Percentiles rank a stretch among this genome's conserved stretches.
Evolutionary conservation across 2,797 vertebrate species (phyloP).

Genomic region (Threskiornis aethiopicus): DNA sequence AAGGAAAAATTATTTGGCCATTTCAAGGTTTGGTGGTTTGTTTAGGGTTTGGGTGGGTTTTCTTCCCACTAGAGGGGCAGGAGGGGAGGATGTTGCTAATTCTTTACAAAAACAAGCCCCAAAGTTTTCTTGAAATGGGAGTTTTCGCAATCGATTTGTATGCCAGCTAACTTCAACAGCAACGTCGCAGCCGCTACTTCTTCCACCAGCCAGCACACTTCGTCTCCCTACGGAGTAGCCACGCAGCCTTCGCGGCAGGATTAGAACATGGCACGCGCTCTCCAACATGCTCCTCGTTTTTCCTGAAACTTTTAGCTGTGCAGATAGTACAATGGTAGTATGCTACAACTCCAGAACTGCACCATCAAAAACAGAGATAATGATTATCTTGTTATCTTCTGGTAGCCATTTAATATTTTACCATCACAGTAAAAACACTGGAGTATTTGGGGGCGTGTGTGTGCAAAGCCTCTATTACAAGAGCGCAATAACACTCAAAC

Average conservation of each 20-base stretch:
- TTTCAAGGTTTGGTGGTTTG: not conserved
- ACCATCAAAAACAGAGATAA: not conserved
- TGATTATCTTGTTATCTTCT: not conserved
- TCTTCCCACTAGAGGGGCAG: not conserved
- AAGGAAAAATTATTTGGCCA: not conserved
- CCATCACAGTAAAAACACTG: not conserved
- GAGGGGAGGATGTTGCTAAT: not conserved
- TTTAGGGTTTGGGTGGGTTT: not conserved
- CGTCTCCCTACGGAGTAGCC: accelerated
- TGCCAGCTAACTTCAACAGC: not conserved
- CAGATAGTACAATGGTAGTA: not conserved
- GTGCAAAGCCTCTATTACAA: not conserved
- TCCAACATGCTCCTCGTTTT: not conserved
- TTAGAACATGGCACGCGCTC: not conserved
- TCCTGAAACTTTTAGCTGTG: not conserved
- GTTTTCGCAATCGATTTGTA: not conserved
- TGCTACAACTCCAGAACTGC: not conserved
- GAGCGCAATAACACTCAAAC: not conserved
- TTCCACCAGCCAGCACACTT: not conserved
- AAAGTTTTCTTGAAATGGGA: not conserved
- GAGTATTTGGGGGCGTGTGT: not conserved
- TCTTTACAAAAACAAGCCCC: not conserved
- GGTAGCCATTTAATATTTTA: slow-evolving; percentile 26
- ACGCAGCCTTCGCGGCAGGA: accelerated
- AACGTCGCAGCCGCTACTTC: accelerated